Conservation (phyloP, 2,113 vertebrate genomes). For the Dicaeum eximium region DNA sequence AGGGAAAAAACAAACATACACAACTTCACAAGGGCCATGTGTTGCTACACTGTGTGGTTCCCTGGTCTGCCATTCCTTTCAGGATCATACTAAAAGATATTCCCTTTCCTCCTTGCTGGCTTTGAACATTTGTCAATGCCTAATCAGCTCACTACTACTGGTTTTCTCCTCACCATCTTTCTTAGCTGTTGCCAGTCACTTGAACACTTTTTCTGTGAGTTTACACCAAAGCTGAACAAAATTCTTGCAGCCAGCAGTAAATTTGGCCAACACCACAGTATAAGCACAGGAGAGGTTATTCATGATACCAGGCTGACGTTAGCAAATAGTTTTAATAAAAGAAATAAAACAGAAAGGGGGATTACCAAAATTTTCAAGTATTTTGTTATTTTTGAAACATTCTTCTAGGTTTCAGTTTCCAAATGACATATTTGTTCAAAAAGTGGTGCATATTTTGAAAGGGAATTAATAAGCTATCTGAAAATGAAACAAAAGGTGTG, state of each 20-base stretch:
- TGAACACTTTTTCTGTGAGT: neutral
- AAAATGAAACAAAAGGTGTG: conserved; percentile 6
- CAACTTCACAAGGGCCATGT: neutral
- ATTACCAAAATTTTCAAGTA: neutral
- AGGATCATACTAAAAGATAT: neutral
- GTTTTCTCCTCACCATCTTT: neutral
- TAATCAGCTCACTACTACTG: neutral
- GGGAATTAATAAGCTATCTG: neutral
- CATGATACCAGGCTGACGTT: neutral
- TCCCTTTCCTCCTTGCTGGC: neutral
- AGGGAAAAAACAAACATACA: neutral
- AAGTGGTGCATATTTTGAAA: neutral
- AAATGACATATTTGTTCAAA: neutral
- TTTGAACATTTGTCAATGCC: neutral
- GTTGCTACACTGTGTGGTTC: neutral
- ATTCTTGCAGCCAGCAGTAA: neutral
- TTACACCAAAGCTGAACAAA: neutral
- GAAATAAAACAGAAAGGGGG: neutral
- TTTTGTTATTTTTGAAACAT: neutral
- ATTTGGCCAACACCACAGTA: neutral
- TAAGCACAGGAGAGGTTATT: neutral
- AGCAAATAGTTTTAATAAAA: neutral
- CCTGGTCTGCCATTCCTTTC: neutral
- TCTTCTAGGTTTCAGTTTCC: neutral
- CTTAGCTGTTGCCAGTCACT: neutral